phyloP scores from a whole-genome alignment of 2,113 vertebrate genomes.

The Tupaia tana region DNA sequence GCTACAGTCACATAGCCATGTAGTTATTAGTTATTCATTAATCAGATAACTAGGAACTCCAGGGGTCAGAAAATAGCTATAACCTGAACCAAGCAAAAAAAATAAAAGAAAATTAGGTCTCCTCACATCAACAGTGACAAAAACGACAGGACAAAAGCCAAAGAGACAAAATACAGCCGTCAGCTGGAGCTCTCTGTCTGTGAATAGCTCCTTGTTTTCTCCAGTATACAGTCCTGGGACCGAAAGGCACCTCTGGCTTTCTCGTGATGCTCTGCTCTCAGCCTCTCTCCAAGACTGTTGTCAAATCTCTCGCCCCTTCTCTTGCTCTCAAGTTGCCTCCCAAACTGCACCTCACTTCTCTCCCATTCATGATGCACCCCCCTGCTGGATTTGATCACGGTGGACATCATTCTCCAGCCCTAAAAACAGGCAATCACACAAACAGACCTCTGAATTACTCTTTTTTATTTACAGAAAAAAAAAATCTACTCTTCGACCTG shows the following conservation, averaged over 20 bases:
- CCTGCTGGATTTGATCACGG: neutral
- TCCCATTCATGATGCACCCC: neutral
- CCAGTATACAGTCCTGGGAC: neutral
- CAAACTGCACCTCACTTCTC: neutral
- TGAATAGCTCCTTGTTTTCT: neutral
- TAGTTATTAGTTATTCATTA: neutral
- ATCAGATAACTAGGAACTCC: neutral
- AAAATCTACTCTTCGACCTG: neutral
- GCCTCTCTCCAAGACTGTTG: neutral
- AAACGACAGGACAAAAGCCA: neutral
- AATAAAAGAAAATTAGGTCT: neutral
- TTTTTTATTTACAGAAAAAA: neutral
- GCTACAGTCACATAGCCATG: neutral
- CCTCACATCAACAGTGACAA: neutral
- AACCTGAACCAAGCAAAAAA: conserved; percentile 45
- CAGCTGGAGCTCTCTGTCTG: neutral
- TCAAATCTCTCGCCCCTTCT: neutral
- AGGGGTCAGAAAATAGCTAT: neutral
- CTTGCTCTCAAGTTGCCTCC: neutral
- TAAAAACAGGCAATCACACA: neutral
- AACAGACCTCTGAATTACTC: neutral
- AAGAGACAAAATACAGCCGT: neutral
- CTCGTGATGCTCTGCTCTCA: neutral
- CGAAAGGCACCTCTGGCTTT: neutral
- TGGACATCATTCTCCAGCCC: neutral